Evolutionary conservation across 2,113 vertebrate genomes (phyloP), one percentile per base, ranked within the genome.

Genomic region (Istiophorus platypterus): DNA sequence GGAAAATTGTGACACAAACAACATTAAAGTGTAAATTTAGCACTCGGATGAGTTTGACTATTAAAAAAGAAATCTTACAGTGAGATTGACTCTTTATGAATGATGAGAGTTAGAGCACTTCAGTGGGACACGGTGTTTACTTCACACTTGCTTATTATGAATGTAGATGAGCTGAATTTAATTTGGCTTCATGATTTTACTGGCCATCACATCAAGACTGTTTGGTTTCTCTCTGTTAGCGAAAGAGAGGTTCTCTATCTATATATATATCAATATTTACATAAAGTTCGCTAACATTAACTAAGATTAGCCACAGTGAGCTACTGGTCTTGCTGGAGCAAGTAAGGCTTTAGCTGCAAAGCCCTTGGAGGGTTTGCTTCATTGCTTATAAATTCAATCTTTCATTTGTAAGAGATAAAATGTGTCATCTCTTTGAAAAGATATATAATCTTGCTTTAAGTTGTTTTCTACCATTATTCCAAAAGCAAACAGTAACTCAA

Each of bases 91-190:
- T 68, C 37, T 20, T 68, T 14, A 24, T 18, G 47, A 27, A 47
- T 76, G 66, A 51, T n/a, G 27, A 27, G n/a, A 57, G 41, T 29
- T 9, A 0, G 18, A 18, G 52, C 29, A 29, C n/a, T 37, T 66
- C 8, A 59, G 18, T 6, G 29, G 37, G 13, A 42, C 24, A 26
- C 5, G 17, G n/a, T 39, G 17, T n/a, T 37, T 29, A 13, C 51
- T 58, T 27, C 13, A 14, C 52, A 62, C 34, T 66, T 61, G 54
- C 57, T 65, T 27, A 59, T 52, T 52, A 22, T 52, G 15, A 65
- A 64, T 39, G 56, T 51, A n/a, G 63, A 10, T 20, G 56, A 56
- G 56, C 56, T 68, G 61, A 39, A 54, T 54, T 65, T 67, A 41
- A 73, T 67, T 29, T 51, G 41, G 17, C 51, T 7, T 29, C 3